Evolutionary conservation across 2,113 vertebrate species (phyloP).

Genomic region (Hippocampus comes): DNA sequence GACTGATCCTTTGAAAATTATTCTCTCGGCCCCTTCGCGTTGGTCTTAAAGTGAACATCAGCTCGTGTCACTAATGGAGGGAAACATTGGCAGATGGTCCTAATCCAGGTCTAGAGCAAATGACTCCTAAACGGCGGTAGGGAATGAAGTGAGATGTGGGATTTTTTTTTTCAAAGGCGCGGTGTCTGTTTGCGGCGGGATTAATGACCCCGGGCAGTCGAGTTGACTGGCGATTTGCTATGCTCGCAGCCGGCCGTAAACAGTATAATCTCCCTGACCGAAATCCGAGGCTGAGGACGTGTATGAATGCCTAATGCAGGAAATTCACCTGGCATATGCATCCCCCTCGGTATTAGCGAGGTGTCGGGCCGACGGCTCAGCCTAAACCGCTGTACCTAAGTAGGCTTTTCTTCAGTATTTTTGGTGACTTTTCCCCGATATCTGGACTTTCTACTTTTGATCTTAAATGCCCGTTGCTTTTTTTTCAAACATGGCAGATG

Average conservation of each 20-base stretch:
- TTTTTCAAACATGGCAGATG: too few species aligned
- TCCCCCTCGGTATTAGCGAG: constrained; percentile 9
- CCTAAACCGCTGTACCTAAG: constrained; percentile 53
- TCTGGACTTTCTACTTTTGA: too few species aligned
- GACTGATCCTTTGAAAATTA: constrained; percentile 47
- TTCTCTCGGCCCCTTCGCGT: constrained; percentile 54
- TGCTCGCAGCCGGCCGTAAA: constrained; percentile 51
- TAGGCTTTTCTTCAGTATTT: neutral
- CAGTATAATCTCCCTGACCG: constrained; percentile 47
- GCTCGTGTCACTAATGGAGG: constrained; percentile 56
- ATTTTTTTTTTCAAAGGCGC: constrained; percentile 6
- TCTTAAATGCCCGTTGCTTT: too few species aligned
- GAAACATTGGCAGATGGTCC: constrained; percentile 48
- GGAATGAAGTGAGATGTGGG: constrained; percentile 46
- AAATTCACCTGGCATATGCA: neutral
- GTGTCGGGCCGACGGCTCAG: constrained; percentile 24
- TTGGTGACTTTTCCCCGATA: neutral
- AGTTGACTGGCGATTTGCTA: constrained; percentile 62
- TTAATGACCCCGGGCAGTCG: constrained; percentile 54
- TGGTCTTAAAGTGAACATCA: constrained; percentile 51
- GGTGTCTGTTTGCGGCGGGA: constrained; percentile 52
- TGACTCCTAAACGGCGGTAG: constrained; percentile 41
- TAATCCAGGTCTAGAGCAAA: constrained; percentile 56
- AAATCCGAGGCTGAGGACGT: constrained; percentile 10
- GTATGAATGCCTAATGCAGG: neutral